Evolutionary conservation across 2,797 vertebrate species (phyloP), one percentile per base, ranked within the genome.

Genomic region (Percopsis omiscomaycus): DNA sequence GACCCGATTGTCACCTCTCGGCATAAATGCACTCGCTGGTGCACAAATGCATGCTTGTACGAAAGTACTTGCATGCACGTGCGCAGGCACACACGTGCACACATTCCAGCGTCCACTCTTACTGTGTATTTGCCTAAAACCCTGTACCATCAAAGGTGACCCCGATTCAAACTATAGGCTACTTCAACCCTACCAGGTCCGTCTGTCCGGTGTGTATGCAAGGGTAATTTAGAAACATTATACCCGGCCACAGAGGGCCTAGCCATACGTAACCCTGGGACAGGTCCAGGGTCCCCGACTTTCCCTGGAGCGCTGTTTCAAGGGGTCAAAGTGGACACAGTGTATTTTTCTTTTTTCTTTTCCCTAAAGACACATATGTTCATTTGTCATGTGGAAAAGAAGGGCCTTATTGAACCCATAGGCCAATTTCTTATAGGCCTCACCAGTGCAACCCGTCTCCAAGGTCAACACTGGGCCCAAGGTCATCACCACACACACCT

Each of bases 141-240:
- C 6, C 29, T 28, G 5, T 28, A 13, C 70, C 65, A 75, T 79
- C 75, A 81, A 81, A 78, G 67, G 51, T 59, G 57, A 87, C 71
- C 73, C 71, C 32, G 29, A 64, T 78, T 69, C 27, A 11, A 78
- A 22, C 22, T 22, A 22, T 22, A 22, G 71, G 68, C 80, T 55
- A 50, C 66, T 37, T 71, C 49, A 12, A 4, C 30, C 61, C 30
- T 49, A 62, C 45, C 4, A 66, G 69, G 53, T 79, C 71, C 69
- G 74, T 81, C 71, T 86, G 81, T 81, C 79, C 80, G 84, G 14
- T 76, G 80, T 78, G 73, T 50, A 71, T 75, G 64, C 68, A 66
- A 66, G 79, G 72, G 80, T 85, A 77, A 78, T 82, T 81, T 74
- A 69, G 79, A 76, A 87, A 84, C 78, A 74, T 59, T 75, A 87